Evolutionary conservation across 2,888 invertebrate genomes (phyloP).

Genomic region (Lampropteryx suffumata): DNA sequence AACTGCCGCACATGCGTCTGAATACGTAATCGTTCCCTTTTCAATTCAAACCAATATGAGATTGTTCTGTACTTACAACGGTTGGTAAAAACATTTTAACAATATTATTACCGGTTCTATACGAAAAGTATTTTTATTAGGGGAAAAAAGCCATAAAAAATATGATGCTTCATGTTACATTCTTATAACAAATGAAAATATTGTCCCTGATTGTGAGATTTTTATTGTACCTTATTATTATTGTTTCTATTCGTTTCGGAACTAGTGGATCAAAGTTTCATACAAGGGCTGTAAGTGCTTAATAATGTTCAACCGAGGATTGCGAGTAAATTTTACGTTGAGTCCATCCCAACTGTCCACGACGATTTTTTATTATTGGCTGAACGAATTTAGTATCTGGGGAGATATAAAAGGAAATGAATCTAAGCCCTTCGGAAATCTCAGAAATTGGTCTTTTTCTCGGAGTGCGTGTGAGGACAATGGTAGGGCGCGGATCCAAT

Average conservation of each 20-base stretch:
- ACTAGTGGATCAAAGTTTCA: slow-evolving; percentile 30
- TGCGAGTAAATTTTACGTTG: slow-evolving; percentile 68
- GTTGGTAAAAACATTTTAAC: background rate
- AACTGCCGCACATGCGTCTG: slow-evolving; percentile 24
- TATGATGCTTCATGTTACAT: too few relatives aligned
- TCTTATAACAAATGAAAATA: too few relatives aligned
- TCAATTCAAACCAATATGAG: background rate
- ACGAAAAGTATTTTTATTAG: too few relatives aligned
- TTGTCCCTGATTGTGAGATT: too few relatives aligned
- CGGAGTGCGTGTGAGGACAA: slow-evolving; percentile 76
- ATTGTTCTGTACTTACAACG: background rate
- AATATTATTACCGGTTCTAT: background rate
- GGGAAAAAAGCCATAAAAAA: too few relatives aligned
- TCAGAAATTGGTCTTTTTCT: slow-evolving; percentile 79
- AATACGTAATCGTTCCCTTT: slow-evolving; percentile 4
- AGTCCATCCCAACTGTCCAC: slow-evolving; percentile 72
- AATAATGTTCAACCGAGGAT: slow-evolving; percentile 67
- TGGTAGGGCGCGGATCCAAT: slow-evolving; percentile 66
- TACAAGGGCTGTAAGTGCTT: slow-evolving; percentile 52
- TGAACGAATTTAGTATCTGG: slow-evolving; percentile 81
- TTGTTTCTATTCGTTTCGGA: background rate
- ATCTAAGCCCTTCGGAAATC: slow-evolving; percentile 82
- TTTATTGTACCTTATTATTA: background rate
- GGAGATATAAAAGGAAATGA: slow-evolving; percentile 83
- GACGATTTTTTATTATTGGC: slow-evolving; percentile 80